Percentiles rank a stretch among this genome's conserved stretches.
phyloP scores from a whole-genome alignment of 2,888 invertebrate genomes.

The Schizaphis graminum region DNA sequence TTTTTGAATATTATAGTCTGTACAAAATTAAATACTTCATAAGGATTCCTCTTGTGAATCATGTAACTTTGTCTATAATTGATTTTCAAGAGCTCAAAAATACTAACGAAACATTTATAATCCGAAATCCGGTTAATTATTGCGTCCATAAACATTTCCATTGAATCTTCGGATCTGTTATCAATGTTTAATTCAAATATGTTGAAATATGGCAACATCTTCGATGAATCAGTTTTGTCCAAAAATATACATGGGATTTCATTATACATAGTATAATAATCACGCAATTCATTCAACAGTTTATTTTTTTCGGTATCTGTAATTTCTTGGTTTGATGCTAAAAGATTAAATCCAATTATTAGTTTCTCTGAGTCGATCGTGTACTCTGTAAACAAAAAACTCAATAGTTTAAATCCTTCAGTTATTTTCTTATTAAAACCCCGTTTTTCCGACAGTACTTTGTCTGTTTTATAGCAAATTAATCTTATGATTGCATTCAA shows the following conservation, averaged over 20 bases:
- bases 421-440: background rate
- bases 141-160: background rate
- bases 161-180: too few species aligned
- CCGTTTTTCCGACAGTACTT: fast-evolving
- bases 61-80: background rate
- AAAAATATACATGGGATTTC: background rate
- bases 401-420: background rate
- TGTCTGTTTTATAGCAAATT: background rate
- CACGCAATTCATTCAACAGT: fast-evolving
- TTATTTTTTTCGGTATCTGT: fast-evolving
- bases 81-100: background rate
- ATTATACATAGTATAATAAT: too few species aligned
- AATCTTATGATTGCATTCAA: background rate
- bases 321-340: background rate
- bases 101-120: background rate
- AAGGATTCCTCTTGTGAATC: background rate
- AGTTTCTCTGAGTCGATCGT: background rate
- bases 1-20: too few species aligned
- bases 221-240: background rate
- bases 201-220: background rate
- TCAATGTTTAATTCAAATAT: background rate
- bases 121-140: background rate
- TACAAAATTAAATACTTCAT: background rate
- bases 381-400: background rate
- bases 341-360: background rate